Percentiles rank a stretch among this genome's conserved stretches.
These are phyloP conservation scores for Erebia palarica DNA, from an alignment of 2,888 invertebrate species.

Conservation along the genomic window DNA sequence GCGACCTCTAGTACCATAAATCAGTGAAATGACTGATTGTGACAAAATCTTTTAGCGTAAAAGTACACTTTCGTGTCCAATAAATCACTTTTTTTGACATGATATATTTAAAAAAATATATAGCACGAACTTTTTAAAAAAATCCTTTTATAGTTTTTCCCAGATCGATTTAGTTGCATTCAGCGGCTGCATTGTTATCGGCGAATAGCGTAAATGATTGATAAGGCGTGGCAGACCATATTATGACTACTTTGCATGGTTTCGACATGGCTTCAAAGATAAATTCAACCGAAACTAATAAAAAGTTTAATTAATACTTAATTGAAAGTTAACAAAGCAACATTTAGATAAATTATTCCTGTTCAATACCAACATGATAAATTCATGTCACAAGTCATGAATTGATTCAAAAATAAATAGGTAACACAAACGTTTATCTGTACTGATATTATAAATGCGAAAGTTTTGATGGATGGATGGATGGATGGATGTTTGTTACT, in stretches of 20 bases:
- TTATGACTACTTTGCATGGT: background rate
- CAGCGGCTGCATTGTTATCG: background rate
- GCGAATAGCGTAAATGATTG: background rate
- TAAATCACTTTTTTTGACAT: background rate
- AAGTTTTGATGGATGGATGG: too few species aligned
- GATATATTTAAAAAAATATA: background rate
- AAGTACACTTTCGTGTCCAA: too few species aligned
- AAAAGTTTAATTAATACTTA: background rate
- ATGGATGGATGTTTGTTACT: too few species aligned
- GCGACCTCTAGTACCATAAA: too few species aligned
- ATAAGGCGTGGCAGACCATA: slow-evolving; percentile 3
- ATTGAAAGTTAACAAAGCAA: background rate
- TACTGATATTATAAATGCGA: too few species aligned
- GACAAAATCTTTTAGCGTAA: too few species aligned
- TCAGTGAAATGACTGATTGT: too few species aligned
- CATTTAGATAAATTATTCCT: background rate
- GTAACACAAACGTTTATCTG: too few species aligned
- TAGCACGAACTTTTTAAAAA: too few species aligned
- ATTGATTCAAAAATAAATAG: too few species aligned
- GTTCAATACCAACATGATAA: background rate
- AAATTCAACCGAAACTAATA: background rate
- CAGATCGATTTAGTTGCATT: background rate
- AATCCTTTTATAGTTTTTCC: background rate
- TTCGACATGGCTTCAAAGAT: background rate
- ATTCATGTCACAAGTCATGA: too few species aligned